Percentiles rank a stretch among this genome's conserved stretches.
These are phyloP conservation scores for Agrochola lychnidis DNA, from an alignment of 2,888 invertebrate genomes.

Conservation along the genomic window DNA sequence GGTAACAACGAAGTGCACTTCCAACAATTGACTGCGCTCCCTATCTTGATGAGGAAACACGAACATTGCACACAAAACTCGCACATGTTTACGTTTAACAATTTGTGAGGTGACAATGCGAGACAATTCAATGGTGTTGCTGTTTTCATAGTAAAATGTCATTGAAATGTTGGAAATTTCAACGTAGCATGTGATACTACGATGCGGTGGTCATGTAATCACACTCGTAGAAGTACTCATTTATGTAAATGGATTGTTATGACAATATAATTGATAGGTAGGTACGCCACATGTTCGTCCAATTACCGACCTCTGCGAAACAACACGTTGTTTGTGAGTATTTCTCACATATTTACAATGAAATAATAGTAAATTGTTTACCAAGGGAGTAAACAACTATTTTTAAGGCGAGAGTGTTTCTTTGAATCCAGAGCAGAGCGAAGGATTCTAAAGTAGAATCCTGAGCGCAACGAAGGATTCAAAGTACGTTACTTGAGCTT, in stretches of 20 bases:
- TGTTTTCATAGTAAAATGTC: constrained; percentile 45
- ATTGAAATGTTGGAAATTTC: constrained; percentile 37
- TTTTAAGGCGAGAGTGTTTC: too few species aligned
- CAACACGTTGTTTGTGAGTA: neutral
- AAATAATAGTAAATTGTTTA: neutral
- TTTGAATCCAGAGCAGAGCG: too few species aligned
- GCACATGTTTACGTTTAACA: constrained; percentile 58
- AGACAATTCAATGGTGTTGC: constrained; percentile 41
- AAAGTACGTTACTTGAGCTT: too few species aligned
- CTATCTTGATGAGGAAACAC: constrained; percentile 78
- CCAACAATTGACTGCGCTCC: constrained; percentile 76
- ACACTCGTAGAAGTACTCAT: neutral
- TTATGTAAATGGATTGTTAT: constrained; percentile 8
- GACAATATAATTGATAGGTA: constrained; percentile 11
- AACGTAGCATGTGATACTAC: constrained; percentile 13
- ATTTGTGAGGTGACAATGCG: constrained; percentile 63
- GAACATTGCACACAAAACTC: constrained; percentile 71
- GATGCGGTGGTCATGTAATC: constrained; percentile 3
- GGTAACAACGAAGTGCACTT: constrained; percentile 83
- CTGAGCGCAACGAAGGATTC: too few species aligned
- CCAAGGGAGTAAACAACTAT: too few species aligned
- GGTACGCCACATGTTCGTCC: neutral
- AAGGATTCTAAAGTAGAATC: too few species aligned
- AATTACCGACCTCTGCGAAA: neutral
- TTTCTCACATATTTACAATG: neutral